Evolutionary conservation across 2,113 vertebrate genomes (phyloP).

Genomic region (Phoxinus phoxinus): DNA sequence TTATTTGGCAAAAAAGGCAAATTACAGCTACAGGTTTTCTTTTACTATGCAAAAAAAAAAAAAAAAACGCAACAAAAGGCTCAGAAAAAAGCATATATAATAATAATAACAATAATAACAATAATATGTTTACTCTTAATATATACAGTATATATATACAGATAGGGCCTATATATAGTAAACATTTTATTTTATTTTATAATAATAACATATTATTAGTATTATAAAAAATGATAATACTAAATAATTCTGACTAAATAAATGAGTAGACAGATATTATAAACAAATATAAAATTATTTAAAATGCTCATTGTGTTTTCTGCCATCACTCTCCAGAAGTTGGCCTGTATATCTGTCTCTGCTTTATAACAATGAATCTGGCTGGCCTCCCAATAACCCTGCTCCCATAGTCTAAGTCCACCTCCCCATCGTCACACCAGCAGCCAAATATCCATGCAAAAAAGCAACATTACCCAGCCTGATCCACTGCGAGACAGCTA

Average conservation of each 20-base stretch:
- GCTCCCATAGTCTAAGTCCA: constrained; percentile 43
- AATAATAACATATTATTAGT: background rate
- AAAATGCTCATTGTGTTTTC: background rate
- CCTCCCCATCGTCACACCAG: constrained; percentile 24
- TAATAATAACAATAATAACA: too few species aligned
- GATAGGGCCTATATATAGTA: too few species aligned
- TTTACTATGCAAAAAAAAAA: too few species aligned
- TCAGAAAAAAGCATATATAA: too few species aligned
- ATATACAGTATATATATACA: too few species aligned
- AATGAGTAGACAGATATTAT: background rate
- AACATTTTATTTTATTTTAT: background rate
- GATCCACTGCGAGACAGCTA: background rate
- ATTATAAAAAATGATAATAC: too few species aligned
- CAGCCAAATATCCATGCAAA: constrained; percentile 36
- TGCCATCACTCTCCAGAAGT: constrained; percentile 17
- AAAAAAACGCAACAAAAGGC: too few species aligned
- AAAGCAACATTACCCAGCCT: constrained; percentile 29
- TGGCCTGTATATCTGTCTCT: constrained; percentile 26
- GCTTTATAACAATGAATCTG: constrained; percentile 40
- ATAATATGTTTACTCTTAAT: too few species aligned
- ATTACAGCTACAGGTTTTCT: too few species aligned
- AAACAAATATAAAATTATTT: background rate
- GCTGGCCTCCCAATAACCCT: constrained; percentile 53
- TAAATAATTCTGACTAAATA: background rate
- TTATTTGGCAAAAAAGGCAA: too few species aligned